Base-by-base conservation (phyloP, 1,140 invertebrate genomes). In the Galleria mellonella region DNA sequence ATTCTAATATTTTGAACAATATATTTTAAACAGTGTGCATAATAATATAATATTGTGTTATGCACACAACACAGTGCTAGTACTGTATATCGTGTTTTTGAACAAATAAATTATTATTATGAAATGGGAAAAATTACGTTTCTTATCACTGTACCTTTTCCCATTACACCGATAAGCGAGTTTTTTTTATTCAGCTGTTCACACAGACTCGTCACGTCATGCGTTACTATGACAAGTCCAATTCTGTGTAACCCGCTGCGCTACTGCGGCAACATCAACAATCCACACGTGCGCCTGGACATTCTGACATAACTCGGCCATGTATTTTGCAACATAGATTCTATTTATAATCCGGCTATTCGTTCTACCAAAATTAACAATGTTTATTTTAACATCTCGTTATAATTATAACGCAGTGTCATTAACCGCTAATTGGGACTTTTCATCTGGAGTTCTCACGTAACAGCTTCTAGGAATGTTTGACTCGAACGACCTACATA, bases 251-350 rank as follows among this genome's bases (percentile, higher is more conserved):
- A 23, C 17, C 2, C 6, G 17, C 6, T 23, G 6, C 17, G 17
- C 17, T 23, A 23, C 17, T 23, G 17, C 14, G 32, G 11, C 8
- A 35, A 6, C 12, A 15, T n/a, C 12, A 15, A 15, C 32, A 33
- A 7, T 35, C 33, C 13, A n/a, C 6, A 3, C 35, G 6, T n/a
- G 38, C 47, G 40, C 31, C 29, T 8, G 27, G 46, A 57, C 41
- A 32, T 27, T 62, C 74, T 83, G 76, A 83, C 76, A 81, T 83
- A 81, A 79, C 70, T 75, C 76, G 72, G 75, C 70, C 76, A 69
- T 72, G 71, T 72, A 79, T 79, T 77, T 72, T 75, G 76, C 76
- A 83, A 81, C 66, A 55, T 23, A 6, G 17, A 23, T 40, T 61
- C 73, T 76, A 74, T 77, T 70, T 64, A 70, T 81, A 81, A 50